A percentile compares a stretch with the other conserved stretches of the same genome.
phyloP scores from a whole-genome alignment of 2,797 vertebrate species.

The Acanthiza pusilla region DNA sequence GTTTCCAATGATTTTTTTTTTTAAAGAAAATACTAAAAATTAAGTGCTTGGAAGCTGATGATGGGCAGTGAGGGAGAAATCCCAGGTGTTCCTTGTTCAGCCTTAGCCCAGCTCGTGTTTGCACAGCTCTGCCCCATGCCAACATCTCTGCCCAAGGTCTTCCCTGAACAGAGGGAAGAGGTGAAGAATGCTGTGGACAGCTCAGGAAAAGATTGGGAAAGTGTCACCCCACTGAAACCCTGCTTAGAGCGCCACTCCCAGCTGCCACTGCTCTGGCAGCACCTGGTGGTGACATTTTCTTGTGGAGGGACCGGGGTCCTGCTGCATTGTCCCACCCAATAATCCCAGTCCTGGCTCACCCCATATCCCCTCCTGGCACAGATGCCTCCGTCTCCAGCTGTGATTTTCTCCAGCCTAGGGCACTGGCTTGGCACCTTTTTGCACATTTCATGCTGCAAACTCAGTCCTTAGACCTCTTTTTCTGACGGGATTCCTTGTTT shows the following conservation, averaged over 20 bases:
- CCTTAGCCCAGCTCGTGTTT: not conserved
- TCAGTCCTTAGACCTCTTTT: not conserved
- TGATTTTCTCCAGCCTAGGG: not conserved
- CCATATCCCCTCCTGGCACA: not conserved
- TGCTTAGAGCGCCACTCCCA: not conserved
- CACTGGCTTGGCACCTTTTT: not conserved
- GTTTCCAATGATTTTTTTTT: not conserved
- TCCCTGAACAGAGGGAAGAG: not conserved
- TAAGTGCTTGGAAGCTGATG: rapidly evolving
- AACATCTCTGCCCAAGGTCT: not conserved
- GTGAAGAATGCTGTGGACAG: not conserved
- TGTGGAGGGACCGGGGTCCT: rapidly evolving
- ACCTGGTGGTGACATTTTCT: not conserved
- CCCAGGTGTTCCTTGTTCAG: not conserved
- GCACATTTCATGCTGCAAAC: not conserved
- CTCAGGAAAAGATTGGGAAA: not conserved
- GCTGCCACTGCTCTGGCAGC: not conserved
- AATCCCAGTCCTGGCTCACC: not conserved
- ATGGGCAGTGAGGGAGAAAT: not conserved
- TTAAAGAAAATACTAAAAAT: not conserved
- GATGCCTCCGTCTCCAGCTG: not conserved
- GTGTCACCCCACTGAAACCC: no score
- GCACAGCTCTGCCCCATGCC: not conserved
- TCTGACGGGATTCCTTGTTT: not conserved
- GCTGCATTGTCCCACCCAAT: not conserved